Base-by-base conservation (phyloP, 2,888 invertebrate genomes). In the Eupsilia transversa region DNA sequence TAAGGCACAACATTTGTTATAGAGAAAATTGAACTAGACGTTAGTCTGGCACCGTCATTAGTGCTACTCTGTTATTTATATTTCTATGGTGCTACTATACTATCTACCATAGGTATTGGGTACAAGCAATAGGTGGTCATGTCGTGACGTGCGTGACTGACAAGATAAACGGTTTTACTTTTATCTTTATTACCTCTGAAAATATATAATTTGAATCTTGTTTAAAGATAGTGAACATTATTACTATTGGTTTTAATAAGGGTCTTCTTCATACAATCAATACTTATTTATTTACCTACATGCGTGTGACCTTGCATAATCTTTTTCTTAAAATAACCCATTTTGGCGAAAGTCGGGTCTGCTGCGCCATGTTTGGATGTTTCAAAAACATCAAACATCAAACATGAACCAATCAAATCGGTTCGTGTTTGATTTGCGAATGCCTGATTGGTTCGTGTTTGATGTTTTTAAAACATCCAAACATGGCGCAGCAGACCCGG, bases 1-100 rank as follows among this genome's bases (percentile, higher is more conserved):
- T 68, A 72, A 56, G 54, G 65, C 23, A 65, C 73, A 78, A 71
- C 63, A 77, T 86, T 79, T 80, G 65, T 74, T 74, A 68, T 66
- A 75, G 63, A 75, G 74, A 66, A 84, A 80, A 73, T 77, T 69
- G 35, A 70, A 72, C 66, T 52, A 78, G 41, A 70, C 61, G n/a
- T 72, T 63, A 60, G 57, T 77, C 61, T 61, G 54, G 38, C 80
- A 65, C 59, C 71, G 65, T 77, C 61, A 82, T 79, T 75, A 72
- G 73, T 64, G 46, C 33, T n/a, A n/a, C n/a, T n/a, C n/a, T n/a
- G n/a, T n/a, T n/a, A n/a, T n/a, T n/a, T n/a, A n/a, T n/a, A n/a
- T n/a, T n/a, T n/a, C n/a, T n/a, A n/a, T n/a, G n/a, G 73, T 64
- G 46, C 33, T 66, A 30, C 49, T 54, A 38, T 52, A 20, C 38